Evolutionary conservation across 1,140 invertebrate genomes (phyloP).

Genomic region (Diprion similis): DNA sequence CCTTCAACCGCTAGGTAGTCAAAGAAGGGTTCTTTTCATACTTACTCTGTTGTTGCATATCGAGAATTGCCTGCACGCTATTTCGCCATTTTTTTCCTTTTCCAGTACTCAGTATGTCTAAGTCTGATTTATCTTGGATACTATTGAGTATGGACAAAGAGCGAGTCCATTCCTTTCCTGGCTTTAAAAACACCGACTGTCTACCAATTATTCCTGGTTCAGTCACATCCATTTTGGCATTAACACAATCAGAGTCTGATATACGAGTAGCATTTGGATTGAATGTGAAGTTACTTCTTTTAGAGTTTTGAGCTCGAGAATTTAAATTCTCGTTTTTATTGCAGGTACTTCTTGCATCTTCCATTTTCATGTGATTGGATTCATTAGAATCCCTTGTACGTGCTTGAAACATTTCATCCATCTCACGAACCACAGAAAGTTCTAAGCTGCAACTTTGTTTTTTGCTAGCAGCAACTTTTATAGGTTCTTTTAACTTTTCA

Average conservation of each 20-base stretch:
- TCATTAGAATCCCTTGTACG: neutral
- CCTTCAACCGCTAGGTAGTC: neutral
- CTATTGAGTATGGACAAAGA: constrained; percentile 55
- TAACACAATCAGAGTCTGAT: neutral
- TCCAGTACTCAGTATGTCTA: constrained; percentile 39
- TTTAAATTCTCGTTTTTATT: constrained; percentile 17
- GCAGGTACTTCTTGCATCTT: constrained; percentile 1
- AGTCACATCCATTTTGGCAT: neutral
- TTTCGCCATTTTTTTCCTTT: constrained; percentile 53
- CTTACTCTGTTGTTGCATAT: constrained; percentile 52
- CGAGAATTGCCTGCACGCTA: constrained; percentile 44
- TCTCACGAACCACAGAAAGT: constrained; percentile 26
- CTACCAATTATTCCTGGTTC: neutral
- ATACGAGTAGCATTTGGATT: constrained; percentile 8
- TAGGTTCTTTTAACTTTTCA: constrained; percentile 34
- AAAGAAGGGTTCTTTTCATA: constrained; percentile 10
- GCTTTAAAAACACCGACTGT: constrained; percentile 46
- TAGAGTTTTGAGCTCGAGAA: neutral
- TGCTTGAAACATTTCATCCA: neutral
- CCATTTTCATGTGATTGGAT: neutral
- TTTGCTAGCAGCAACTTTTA: constrained; percentile 35
- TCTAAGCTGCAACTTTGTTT: constrained; percentile 30
- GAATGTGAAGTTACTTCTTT: constrained; percentile 5
- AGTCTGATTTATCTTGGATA: constrained; percentile 37
- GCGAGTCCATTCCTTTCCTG: constrained; percentile 55